Conservation (phyloP, 1,140 invertebrate species). For the Leucophenga varia region DNA sequence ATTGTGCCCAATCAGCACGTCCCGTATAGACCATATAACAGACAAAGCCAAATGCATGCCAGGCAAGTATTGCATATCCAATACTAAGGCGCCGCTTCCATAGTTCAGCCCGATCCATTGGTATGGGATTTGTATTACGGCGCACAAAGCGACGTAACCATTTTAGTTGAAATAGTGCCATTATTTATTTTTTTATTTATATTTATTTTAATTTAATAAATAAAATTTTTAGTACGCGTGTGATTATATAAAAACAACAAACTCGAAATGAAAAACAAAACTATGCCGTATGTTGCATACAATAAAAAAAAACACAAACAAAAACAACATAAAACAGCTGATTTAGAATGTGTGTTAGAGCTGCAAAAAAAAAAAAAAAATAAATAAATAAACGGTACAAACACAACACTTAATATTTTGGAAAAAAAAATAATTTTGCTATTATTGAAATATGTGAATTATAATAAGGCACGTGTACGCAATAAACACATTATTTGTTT, state of each 20-base stretch:
- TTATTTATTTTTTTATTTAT: conserved; percentile 11
- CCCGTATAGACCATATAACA: conserved; percentile 61
- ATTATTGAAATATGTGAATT: too few species aligned
- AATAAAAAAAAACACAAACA: too few species aligned
- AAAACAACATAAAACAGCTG: conserved; percentile 16
- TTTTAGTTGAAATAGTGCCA: conserved; percentile 50
- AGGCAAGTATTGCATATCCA: conserved; percentile 63
- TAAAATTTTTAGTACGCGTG: too few species aligned
- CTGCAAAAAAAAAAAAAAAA: too few species aligned
- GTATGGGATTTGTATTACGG: conserved; percentile 64
- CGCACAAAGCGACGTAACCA: conserved; percentile 62
- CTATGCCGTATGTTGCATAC: too few species aligned
- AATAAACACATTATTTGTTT: too few species aligned
- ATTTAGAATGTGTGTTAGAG: not conserved
- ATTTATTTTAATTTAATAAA: not conserved
- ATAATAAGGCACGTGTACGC: too few species aligned
- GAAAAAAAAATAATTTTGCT: too few species aligned
- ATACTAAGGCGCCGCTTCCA: conserved; percentile 65
- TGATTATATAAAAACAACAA: too few species aligned
- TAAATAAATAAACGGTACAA: too few species aligned
- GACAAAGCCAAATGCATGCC: conserved; percentile 67
- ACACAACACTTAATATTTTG: too few species aligned
- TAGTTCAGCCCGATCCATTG: conserved; percentile 58
- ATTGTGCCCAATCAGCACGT: conserved; percentile 65
- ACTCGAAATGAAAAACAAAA: too few species aligned